Conservation (phyloP, 2,888 invertebrate genomes). For the Drosophila greeni region DNA sequence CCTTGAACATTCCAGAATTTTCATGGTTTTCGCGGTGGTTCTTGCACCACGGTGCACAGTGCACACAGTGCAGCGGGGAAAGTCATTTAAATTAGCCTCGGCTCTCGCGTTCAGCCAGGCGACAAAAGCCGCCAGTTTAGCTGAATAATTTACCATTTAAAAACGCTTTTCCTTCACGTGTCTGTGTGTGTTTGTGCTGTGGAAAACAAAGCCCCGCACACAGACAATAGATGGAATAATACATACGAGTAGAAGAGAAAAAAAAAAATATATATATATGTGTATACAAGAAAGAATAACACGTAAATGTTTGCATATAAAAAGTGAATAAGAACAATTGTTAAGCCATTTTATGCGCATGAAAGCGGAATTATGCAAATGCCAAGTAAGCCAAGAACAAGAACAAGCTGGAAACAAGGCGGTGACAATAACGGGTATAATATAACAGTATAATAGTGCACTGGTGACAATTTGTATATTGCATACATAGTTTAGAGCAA, state of each 20-base stretch:
- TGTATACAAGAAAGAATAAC: conserved; percentile 42
- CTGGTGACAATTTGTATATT: not conserved
- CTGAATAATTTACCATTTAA: conserved; percentile 62
- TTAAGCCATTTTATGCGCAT: conserved; percentile 46
- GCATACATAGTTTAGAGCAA: not conserved
- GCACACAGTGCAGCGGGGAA: not conserved
- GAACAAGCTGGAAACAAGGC: not conserved
- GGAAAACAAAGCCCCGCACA: conserved; percentile 30
- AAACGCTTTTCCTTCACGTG: conserved; percentile 40
- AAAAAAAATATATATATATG: conserved; percentile 19
- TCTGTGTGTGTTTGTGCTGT: not conserved
- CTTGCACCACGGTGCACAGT: conserved; percentile 6
- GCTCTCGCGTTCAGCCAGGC: conserved; percentile 5
- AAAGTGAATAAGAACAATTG: conserved; percentile 42
- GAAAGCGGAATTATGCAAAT: conserved; percentile 59
- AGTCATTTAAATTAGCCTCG: conserved; percentile 37
- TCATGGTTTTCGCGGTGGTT: not conserved
- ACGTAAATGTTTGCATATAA: conserved; percentile 48
- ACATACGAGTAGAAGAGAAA: not conserved
- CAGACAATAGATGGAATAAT: conserved; percentile 45
- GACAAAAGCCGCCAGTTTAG: conserved; percentile 43
- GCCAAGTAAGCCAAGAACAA: conserved; percentile 21
- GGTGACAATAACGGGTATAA: conserved; percentile 5
- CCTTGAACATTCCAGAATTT: conserved; percentile 18
- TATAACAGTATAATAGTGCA: conserved; percentile 10